These are phyloP conservation scores for Hypomecis punctinalis DNA, from an alignment of 2,888 invertebrate genomes.

Conservation along the genomic window DNA sequence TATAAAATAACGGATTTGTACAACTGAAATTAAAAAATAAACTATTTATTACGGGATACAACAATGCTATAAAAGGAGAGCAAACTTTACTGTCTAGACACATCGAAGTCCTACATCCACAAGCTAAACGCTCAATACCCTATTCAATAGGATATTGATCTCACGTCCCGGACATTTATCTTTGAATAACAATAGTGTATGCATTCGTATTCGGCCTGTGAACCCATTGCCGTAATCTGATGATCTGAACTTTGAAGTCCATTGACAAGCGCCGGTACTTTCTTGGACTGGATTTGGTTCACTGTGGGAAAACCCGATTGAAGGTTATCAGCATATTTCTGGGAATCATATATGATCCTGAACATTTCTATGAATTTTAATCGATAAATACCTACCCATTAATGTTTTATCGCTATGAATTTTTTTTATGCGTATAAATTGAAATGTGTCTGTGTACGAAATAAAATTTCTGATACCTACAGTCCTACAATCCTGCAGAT, in stretches of 20 bases:
- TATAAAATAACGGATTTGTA: too few relatives aligned
- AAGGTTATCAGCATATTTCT: constrained; percentile 2
- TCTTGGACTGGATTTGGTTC: constrained; percentile 10
- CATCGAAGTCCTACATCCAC: constrained; percentile 54
- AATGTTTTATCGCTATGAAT: too few relatives aligned
- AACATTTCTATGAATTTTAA: constrained; percentile 1
- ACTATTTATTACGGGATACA: background rate
- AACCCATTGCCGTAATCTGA: constrained; percentile 56
- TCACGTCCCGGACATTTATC: constrained; percentile 64
- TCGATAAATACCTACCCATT: too few relatives aligned
- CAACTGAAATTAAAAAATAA: too few relatives aligned
- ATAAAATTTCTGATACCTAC: too few relatives aligned
- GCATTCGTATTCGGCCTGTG: constrained; percentile 64
- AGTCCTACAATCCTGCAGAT: too few relatives aligned
- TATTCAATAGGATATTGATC: constrained; percentile 69
- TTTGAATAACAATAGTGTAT: constrained; percentile 69
- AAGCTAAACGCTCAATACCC: constrained; percentile 61
- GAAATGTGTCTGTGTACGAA: too few relatives aligned
- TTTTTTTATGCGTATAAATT: too few relatives aligned
- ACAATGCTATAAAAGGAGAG: background rate
- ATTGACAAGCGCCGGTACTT: constrained; percentile 34
- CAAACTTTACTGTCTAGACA: constrained; percentile 36
- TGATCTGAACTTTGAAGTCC: constrained; percentile 43
- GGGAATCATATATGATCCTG: background rate
- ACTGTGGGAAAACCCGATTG: constrained; percentile 17